Evolutionary conservation across 1,140 invertebrate genomes (phyloP).

Genomic region (Bicyclus anynana): DNA sequence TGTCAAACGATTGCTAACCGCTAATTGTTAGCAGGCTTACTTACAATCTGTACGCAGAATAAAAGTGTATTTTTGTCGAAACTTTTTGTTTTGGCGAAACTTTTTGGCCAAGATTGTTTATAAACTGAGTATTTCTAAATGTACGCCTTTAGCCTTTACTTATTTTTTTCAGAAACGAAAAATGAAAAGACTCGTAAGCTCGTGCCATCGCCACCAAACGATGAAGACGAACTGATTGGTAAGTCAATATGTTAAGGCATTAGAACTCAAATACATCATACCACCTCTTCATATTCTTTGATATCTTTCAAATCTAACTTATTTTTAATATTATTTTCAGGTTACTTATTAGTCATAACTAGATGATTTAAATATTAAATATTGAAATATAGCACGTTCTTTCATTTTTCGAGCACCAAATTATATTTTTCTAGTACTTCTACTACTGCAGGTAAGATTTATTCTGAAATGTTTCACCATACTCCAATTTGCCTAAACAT

Average conservation of each 20-base stretch:
- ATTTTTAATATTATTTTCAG: constrained; percentile 39
- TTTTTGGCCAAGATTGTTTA: too few species aligned
- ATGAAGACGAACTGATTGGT: constrained; percentile 23
- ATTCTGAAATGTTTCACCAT: neutral
- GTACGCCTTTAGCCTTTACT: too few species aligned
- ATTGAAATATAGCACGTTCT: constrained; percentile 36
- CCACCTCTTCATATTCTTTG: neutral
- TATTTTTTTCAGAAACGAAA: constrained; percentile 18
- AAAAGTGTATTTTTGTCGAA: too few species aligned
- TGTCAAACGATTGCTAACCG: too few species aligned
- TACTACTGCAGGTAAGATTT: constrained; percentile 9
- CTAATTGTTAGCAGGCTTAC: too few species aligned
- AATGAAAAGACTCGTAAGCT: constrained; percentile 12
- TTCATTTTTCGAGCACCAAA: constrained; percentile 26
- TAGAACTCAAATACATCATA: too few species aligned
- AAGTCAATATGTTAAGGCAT: neutral
- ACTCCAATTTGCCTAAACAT: too few species aligned
- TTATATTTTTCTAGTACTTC: neutral
- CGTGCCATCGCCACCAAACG: constrained; percentile 11
- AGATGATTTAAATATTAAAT: constrained; percentile 40
- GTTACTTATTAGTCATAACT: constrained; percentile 56
- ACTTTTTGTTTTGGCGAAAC: too few species aligned
- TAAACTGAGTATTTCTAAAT: too few species aligned
- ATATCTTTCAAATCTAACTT: neutral
- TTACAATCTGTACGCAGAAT: too few species aligned